Base-by-base conservation (phyloP, 37 sponge, comb jelly and placozoan species). In the Cladorhizidae sp. region DNA sequence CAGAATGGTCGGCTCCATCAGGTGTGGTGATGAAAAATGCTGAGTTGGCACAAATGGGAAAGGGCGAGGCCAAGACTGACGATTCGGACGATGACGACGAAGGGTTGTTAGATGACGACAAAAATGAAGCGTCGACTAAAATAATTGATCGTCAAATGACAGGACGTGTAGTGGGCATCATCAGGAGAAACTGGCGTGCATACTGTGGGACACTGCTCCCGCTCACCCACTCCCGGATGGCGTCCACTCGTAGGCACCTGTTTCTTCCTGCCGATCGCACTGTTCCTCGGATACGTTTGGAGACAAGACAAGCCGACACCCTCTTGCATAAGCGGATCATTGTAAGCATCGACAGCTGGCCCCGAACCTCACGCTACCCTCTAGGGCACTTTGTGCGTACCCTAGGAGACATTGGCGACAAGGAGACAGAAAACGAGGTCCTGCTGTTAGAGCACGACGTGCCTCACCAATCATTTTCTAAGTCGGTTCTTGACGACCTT, bases 391-490 rank as follows among this genome's bases (percentile, higher is more conserved):
- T 95, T 80, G 94, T 98, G 41, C 42, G 74, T 23, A 88, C 64
- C 31, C 75, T 98, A 0, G 99, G 99, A 5, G 78, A 56, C 1
- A 91, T 98, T 55, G 99, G 99, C 23, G 99, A 95, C 80, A 95
- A 93, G 73, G 96, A 87, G 0, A 87, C 96, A 15, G 99, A 98
- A 69, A 95, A 92, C 58, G 99, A 98, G 57, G 99, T 98, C 23
- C 81, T 98, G 0, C 77, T 98, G 61, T 45, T 93, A 0, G 99
- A 98, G 52, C 94, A 98, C 79, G 95, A 95, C 39, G 83, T 98
- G 18, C 96, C 96, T 50, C 90, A 95, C 72, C 91, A 89, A 17
- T 93, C 93, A 43, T 98, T 98, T 91, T 86, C 96, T 15, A 41
- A 70, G 31, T 84, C 89, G 25, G 99, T 94, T 18, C 67, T 94